Evolutionary conservation across 1,140 invertebrate species (phyloP).

Genomic region (Cyclargus thomasi): DNA sequence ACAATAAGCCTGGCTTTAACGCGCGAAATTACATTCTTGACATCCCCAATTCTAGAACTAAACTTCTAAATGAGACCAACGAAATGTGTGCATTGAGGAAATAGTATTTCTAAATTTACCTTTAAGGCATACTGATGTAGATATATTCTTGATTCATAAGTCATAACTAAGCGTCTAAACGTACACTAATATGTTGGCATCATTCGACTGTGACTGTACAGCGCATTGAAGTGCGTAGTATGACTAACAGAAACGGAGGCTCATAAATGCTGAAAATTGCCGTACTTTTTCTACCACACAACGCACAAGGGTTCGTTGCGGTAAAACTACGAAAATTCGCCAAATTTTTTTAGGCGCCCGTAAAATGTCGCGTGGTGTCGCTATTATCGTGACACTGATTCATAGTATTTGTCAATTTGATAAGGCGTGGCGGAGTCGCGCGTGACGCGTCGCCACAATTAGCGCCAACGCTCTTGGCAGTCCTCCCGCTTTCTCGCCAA

Average conservation of each 20-base stretch:
- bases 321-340: background rate
- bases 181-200: background rate
- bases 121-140: no score
- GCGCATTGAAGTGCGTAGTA: background rate
- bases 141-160: no score
- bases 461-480: slow-evolving; percentile 10
- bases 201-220: background rate
- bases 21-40: no score
- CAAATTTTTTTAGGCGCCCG: background rate
- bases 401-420: slow-evolving; percentile 1
- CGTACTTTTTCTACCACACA: background rate
- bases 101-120: no score
- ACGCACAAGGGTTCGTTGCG: background rate
- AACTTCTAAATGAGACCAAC: no score
- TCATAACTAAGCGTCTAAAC: no score
- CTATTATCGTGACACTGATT: background rate
- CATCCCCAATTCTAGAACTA: no score
- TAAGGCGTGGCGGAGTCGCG: background rate
- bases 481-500: slow-evolving; percentile 9
- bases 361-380: background rate
- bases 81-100: no score
- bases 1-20: no score
- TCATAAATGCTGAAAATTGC: background rate
- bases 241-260: background rate
- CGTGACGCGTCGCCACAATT: slow-evolving; percentile 10